Conservation (phyloP, 1,140 invertebrate genomes). For the Camponotus floridanus region DNA sequence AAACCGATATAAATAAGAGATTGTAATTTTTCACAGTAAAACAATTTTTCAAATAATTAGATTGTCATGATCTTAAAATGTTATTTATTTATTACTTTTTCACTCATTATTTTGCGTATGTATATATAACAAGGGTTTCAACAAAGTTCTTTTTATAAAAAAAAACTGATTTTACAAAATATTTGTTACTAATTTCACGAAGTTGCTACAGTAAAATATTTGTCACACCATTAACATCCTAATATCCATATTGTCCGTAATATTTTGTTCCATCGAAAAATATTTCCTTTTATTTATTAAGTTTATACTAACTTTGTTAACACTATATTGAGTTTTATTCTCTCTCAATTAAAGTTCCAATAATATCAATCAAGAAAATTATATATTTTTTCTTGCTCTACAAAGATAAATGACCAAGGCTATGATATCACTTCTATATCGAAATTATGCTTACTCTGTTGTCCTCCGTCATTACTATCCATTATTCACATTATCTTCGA, state of each 20-base stretch:
- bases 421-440: slow-evolving; percentile 14
- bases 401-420: not conserved
- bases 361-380: slow-evolving; percentile 3
- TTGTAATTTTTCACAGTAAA: not conserved
- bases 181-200: not conserved
- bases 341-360: not conserved
- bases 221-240: not conserved
- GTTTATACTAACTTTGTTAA: not conserved
- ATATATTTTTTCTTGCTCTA: not conserved
- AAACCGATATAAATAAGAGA: not conserved
- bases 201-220: not conserved
- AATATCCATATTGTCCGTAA: not conserved
- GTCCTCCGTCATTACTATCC: not conserved
- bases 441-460: slow-evolving; percentile 6
- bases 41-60: not conserved
- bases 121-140: too few species aligned
- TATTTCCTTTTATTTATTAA: not conserved
- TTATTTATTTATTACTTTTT: not conserved
- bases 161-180: too few species aligned
- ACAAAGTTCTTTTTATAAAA: too few species aligned
- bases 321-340: not conserved
- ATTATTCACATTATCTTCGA: slow-evolving; percentile 13
- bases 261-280: not conserved
- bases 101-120: too few species aligned
- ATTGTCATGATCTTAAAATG: not conserved